Conservation (phyloP, 1,140 invertebrate species). For the Tetranychus cinnabarinus region DNA sequence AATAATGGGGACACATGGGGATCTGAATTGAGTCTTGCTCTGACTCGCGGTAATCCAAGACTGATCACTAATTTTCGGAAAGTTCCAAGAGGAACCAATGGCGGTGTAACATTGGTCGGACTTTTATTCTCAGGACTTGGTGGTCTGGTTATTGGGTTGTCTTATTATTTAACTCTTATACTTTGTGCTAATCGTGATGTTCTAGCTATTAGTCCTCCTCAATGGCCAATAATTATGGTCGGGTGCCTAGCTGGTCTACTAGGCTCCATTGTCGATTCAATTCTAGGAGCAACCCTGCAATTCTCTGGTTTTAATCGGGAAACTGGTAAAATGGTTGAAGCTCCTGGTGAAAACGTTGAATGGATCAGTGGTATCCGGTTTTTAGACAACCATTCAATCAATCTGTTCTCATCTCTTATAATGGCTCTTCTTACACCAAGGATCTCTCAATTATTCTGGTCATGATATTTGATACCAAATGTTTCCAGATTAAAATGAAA, state of each 20-base stretch:
- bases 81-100: constrained; percentile 36
- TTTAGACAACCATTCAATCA: constrained; percentile 71
- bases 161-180: constrained; percentile 40
- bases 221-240: constrained; percentile 43
- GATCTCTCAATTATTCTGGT: not conserved
- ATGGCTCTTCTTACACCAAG: constrained; percentile 42
- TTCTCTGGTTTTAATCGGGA: constrained; percentile 41
- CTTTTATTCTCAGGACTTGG: constrained; percentile 44
- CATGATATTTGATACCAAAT: not conserved
- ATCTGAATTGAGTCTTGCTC: constrained; percentile 58
- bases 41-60: constrained; percentile 38
- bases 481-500: too few species aligned
- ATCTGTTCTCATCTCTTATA: constrained; percentile 51
- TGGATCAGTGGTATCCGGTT: constrained; percentile 49
- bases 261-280: constrained; percentile 56
- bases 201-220: constrained; percentile 36
- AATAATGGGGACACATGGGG: constrained; percentile 77
- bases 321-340: constrained; percentile 35
- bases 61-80: constrained; percentile 45
- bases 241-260: constrained; percentile 44
- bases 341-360: constrained; percentile 39
- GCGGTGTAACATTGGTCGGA: constrained; percentile 45
- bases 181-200: constrained; percentile 33
- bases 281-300: constrained; percentile 58
- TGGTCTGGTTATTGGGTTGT: constrained; percentile 43